These are phyloP conservation scores for Ambastaia sidthimunki DNA, from an alignment of 2,797 vertebrate genomes.

Conservation along the genomic window DNA sequence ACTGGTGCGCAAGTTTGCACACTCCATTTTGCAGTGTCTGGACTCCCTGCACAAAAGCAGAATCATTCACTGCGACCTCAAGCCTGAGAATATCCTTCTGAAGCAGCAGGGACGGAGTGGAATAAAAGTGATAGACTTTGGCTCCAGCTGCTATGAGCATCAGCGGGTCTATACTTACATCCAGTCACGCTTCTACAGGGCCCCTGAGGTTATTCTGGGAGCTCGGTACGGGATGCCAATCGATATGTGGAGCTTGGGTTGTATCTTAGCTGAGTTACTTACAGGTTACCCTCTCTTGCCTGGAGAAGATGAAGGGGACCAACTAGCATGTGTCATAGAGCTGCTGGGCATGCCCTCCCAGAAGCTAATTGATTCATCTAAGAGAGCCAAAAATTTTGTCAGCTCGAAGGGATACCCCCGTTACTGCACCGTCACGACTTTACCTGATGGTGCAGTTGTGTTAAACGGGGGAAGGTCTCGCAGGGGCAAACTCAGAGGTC, in stretches of 20 bases:
- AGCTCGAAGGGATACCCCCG: constrained; percentile 98
- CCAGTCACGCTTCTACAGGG: constrained; percentile 97
- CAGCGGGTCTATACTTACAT: constrained; percentile 99
- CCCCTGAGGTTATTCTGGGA: constrained; percentile 96
- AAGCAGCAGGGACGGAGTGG: constrained; percentile 98
- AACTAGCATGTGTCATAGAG: constrained; percentile 97
- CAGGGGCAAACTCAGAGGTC: constrained; percentile 90
- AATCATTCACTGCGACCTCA: constrained; percentile 99
- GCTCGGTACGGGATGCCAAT: constrained; percentile 98
- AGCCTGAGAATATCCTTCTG: constrained; percentile 97
- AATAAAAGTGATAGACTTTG: constrained; percentile 99
- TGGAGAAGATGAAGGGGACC: constrained; percentile 97
- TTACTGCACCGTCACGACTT: constrained; percentile 92
- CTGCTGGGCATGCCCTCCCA: constrained; percentile 93
- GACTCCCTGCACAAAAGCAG: constrained; percentile 96
- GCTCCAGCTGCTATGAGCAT: constrained; percentile 98
- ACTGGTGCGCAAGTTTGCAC: constrained; percentile 97
- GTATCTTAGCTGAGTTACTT: constrained; percentile 95
- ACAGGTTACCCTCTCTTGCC: constrained; percentile 95
- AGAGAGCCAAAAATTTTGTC: constrained; percentile 97
- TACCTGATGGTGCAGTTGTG: constrained; percentile 88
- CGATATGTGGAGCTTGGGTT: constrained; percentile 99
- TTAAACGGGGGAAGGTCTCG: constrained; percentile 94
- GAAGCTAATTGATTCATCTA: constrained; percentile 93
- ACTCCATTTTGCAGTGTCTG: constrained; percentile 98